Evolutionary conservation across 2,888 invertebrate species (phyloP).

Genomic region (Cotesia congregata): DNA sequence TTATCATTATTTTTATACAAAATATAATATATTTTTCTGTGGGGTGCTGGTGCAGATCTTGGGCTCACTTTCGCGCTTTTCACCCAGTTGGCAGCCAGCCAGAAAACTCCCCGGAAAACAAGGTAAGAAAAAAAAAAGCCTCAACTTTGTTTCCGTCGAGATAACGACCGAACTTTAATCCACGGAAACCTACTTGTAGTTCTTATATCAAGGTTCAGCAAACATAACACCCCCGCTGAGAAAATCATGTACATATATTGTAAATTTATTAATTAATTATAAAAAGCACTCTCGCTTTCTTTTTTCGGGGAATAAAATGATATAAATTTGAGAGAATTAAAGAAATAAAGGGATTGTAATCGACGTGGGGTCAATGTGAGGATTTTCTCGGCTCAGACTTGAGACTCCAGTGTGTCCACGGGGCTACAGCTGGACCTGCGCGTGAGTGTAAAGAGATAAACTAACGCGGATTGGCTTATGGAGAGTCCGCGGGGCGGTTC

Average conservation of each 20-base stretch:
- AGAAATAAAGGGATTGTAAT: constrained; percentile 9
- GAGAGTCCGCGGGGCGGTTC: constrained; percentile 67
- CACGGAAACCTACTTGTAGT: constrained; percentile 56
- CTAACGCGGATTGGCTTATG: constrained; percentile 63
- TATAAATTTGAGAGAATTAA: no score
- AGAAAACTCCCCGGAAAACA: constrained; percentile 36
- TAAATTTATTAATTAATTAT: constrained; percentile 40
- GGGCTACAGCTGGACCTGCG: constrained; percentile 61
- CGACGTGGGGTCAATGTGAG: constrained; percentile 35
- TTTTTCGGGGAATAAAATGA: not conserved
- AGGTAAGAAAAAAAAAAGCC: constrained; percentile 33
- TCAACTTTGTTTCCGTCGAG: constrained; percentile 60
- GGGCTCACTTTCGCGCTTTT: constrained; percentile 69
- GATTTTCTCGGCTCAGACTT: constrained; percentile 16
- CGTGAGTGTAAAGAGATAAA: constrained; percentile 59
- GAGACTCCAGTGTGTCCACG: constrained; percentile 33
- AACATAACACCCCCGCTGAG: constrained; percentile 46
- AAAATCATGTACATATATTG: not conserved
- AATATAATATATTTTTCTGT: not conserved
- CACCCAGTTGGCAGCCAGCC: constrained; percentile 68
- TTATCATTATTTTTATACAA: not conserved
- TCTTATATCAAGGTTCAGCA: constrained; percentile 41
- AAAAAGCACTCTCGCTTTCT: constrained; percentile 49
- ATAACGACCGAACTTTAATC: constrained; percentile 66
- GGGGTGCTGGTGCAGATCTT: constrained; percentile 60